Percentiles rank a stretch among this genome's conserved stretches.
phyloP scores from a whole-genome alignment of 2,797 vertebrate species.

The Smutsia gigantea region DNA sequence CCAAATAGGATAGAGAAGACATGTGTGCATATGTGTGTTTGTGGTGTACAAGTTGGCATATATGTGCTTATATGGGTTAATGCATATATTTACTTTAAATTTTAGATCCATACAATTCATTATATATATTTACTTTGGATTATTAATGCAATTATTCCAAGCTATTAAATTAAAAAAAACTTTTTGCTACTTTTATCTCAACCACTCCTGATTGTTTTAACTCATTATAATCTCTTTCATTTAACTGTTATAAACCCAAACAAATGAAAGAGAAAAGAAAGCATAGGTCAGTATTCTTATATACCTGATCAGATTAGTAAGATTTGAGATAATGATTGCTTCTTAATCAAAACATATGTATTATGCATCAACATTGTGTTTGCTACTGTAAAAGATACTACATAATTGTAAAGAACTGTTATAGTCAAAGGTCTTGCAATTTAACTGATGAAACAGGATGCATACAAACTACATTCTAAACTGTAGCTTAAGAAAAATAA shows the following conservation, averaged over 20 bases:
- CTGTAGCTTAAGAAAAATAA: not conserved
- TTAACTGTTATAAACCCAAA: not conserved
- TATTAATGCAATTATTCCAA: not conserved
- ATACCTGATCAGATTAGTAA: not conserved
- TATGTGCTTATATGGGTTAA: not conserved
- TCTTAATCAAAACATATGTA: not conserved
- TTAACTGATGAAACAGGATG: not conserved
- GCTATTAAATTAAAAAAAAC: not conserved
- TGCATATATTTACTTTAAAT: not conserved
- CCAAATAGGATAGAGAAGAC: not conserved
- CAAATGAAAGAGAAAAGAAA: not conserved
- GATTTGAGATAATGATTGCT: not conserved
- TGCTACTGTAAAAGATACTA: not conserved
- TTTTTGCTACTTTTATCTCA: not conserved
- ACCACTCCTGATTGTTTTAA: not conserved
- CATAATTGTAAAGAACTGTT: not conserved
- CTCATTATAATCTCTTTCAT: not conserved
- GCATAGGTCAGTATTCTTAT: not conserved
- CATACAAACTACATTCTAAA: not conserved
- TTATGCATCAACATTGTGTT: not conserved
- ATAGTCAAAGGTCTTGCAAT: not conserved
- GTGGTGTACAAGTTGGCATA: too few species aligned
- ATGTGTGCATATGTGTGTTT: rapidly evolving
- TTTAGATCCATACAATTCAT: not conserved
- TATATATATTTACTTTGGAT: not conserved